Percentiles rank a stretch among this genome's conserved stretches.
Conservation (phyloP, 92 coral and sea anemone species). For the Palythoa caribaeorum region DNA sequence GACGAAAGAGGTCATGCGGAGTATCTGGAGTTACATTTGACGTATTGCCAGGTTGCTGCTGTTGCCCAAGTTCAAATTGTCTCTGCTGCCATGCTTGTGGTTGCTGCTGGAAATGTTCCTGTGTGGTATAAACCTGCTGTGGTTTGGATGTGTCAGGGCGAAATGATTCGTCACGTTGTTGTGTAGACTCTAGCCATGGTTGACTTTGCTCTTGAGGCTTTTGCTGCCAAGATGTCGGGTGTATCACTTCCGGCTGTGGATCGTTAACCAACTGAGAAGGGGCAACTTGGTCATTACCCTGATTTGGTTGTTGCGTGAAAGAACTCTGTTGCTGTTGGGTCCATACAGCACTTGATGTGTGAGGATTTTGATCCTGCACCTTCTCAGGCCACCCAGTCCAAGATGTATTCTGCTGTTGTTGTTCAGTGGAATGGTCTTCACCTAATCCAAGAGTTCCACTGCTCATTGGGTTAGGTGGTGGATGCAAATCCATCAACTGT, state of each 20-base stretch:
- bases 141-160: constrained; percentile 22
- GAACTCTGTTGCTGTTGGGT: constrained; percentile 26
- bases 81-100: constrained; percentile 49
- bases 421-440: constrained; percentile 54
- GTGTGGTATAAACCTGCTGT: constrained; percentile 26
- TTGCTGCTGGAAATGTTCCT: constrained; percentile 53
- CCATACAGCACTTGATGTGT: constrained; percentile 49
- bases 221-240: constrained; percentile 31
- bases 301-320: constrained; percentile 23
- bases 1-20: constrained; percentile 34
- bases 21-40: constrained; percentile 26
- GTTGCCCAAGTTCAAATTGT: constrained; percentile 54
- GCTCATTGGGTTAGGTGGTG: constrained; percentile 46
- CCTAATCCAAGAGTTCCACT: constrained; percentile 32
- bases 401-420: constrained; percentile 47
- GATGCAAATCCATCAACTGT: constrained; percentile 36
- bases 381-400: constrained; percentile 64
- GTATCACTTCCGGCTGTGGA: constrained; percentile 22
- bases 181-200: constrained; percentile 35
- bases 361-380: constrained; percentile 29
- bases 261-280: constrained; percentile 39
- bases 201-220: constrained; percentile 40
- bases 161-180: constrained; percentile 30
- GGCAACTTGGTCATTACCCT: constrained; percentile 14
- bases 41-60: constrained; percentile 19